Evolutionary conservation across 2,888 invertebrate species (phyloP), one percentile per base, ranked within the genome.

Genomic region (Seladonia tumulorum): DNA sequence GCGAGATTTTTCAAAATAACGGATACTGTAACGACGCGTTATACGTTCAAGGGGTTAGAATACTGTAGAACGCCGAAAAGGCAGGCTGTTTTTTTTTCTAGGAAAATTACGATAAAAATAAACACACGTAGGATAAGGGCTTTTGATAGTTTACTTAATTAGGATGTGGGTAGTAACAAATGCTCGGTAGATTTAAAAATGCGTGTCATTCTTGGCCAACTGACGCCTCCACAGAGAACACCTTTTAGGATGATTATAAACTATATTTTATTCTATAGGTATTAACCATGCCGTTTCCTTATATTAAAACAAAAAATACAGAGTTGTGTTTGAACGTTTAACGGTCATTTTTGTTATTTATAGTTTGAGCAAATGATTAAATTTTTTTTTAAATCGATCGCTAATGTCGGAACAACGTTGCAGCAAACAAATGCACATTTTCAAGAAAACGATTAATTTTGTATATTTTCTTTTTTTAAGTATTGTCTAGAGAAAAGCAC

Each of bases 1-100:
- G 53, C 45, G 29, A 16, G 49, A 63, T 81, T 85, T 82, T 79
- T 85, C 70, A 82, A 86, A 86, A 86, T 83, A 86, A 86, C 86
- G 80, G 76, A 87, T 73, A 76, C 22, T n/a, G 35, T 82, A 78
- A 83, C 82, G 80, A 78, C 77, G 77, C 72, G 73, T 45, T 63
- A 47, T 45, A 60, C 73, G 70, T 57, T 25, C 5, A 25, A 63
- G 63, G 63, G 63, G 63, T 63, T 63, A 63, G 63, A 63, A 63
- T 29, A 63, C 63, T 25, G 29, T 29, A 29, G 18, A 29, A 29
- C 7, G 18, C 3, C 63, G 63, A 35, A 63, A 63, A 18, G 1
- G 29, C 63, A 29, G 29, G 8, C 63, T 7, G 29, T 16, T 29
- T 57, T 57, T 57, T 53, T 63, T 35, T 8, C 7, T 16, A 35